Evolutionary conservation across 2,797 vertebrate genomes (phyloP).

Genomic region (Syndactyla subalaris): DNA sequence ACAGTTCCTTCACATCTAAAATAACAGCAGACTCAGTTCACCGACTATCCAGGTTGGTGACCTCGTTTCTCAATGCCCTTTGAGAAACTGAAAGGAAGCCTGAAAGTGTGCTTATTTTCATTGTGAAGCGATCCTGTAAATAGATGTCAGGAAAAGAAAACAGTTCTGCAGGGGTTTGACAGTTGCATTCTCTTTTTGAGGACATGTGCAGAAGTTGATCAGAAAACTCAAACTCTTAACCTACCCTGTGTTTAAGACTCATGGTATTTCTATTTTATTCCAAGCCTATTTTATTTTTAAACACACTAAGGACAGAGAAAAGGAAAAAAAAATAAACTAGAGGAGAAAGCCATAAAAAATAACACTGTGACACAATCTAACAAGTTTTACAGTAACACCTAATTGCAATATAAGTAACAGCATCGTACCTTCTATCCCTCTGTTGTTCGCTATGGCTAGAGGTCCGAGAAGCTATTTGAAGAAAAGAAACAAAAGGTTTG

Average conservation of each 20-base stretch:
- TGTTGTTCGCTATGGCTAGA: conserved; percentile 81
- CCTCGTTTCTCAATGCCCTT: not conserved
- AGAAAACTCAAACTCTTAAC: not conserved
- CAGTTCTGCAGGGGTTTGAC: not conserved
- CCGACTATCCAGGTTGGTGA: not conserved
- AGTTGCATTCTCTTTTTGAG: not conserved
- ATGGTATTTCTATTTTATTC: not conserved
- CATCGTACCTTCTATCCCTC: conserved; percentile 88
- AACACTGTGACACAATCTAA: not conserved
- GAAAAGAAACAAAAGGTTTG: conserved; percentile 46
- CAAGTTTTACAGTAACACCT: not conserved
- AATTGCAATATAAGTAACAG: not conserved
- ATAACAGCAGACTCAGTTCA: not conserved
- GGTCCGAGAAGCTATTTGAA: conserved; percentile 80
- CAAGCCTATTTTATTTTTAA: not conserved
- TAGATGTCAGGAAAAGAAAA: conserved; percentile 3
- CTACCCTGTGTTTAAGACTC: not conserved
- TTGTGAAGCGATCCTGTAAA: not conserved
- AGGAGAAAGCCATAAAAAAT: not conserved
- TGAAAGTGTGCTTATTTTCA: conserved; percentile 12
- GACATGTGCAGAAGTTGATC: not conserved
- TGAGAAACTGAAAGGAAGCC: not conserved
- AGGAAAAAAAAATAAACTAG: not conserved
- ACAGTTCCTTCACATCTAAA: not conserved
- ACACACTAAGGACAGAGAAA: not conserved